Evolutionary conservation across 2,797 vertebrate species (phyloP), one percentile per base, ranked within the genome.

Genomic region (Gastrophryne carolinensis): DNA sequence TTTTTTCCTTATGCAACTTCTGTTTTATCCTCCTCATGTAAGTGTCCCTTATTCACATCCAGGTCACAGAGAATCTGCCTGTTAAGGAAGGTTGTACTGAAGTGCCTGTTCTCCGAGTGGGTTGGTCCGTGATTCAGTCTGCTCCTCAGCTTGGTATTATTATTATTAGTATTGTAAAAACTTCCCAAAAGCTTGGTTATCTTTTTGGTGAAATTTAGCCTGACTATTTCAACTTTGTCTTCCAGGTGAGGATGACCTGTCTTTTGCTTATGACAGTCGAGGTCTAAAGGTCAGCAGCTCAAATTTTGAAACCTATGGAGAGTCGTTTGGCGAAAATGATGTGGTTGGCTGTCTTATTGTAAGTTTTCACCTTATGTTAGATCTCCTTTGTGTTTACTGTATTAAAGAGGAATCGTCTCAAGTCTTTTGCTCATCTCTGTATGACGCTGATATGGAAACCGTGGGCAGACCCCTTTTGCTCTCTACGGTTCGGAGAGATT

Each of bases 331-430:
- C 37, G 93, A 92, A 72, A 92, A 90, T 15, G 95, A 98, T 79
- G 91, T 97, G 74, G 87, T 98, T 62, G 93, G 96, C 73, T 96
- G 94, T 84, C 95, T 93, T 61, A 93, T 89, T 76, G 95, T 98
- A 79, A 92, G 93, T 90, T 56, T 1, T 10, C n/a, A n/a, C n/a
- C n/a, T n/a, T n/a, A n/a, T n/a, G n/a, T n/a, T n/a, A n/a, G n/a
- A n/a, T n/a, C n/a, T n/a, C n/a, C n/a, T n/a, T n/a, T n/a, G n/a
- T n/a, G n/a, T n/a, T n/a, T n/a, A n/a, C n/a, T n/a, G n/a, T n/a
- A n/a, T n/a, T n/a, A n/a, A n/a, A n/a, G n/a, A n/a, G n/a, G n/a
- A n/a, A n/a, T n/a, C n/a, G n/a, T n/a, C n/a, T n/a, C n/a, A n/a
- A n/a, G n/a, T n/a, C n/a, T n/a, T n/a, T n/a, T n/a, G n/a, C n/a